Evolutionary conservation across 30 jellyfish, hydroid and myxozoan genomes (phyloP), one percentile per base, ranked within the genome.

Genomic region (Turritopsis rubra): DNA sequence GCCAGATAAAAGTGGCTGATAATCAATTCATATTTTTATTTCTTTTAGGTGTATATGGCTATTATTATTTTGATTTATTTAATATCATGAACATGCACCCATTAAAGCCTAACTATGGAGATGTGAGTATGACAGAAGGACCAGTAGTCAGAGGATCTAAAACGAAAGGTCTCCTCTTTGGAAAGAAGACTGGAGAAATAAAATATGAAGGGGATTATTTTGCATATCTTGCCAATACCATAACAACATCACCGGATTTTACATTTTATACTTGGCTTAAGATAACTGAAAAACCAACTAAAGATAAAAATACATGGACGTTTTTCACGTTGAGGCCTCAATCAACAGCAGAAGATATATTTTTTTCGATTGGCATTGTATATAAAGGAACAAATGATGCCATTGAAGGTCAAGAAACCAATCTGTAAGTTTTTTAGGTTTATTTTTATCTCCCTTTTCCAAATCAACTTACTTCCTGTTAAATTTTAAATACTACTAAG

Each of bases 221-320:
- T 80, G 87, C 87, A 53, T 80, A 41, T 28, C 54, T 80, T 23
- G 65, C 76, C n/a, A 75, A 80, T 54, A 80, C 79, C 21, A 65
- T 80, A 17, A 28, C 87, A 8, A 53, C 83, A 16, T 80, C 87
- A 52, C n/a, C 54, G 20, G 87, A 80, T 26, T 52, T 80, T 18
- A 80, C 87, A 54, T 80, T 80, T 80, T 41, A 75, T 22, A 80
- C 87, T 1, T 16, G 16, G 20, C 66, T 80, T 1, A 80, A 80
- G 28, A 80, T 52, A 52, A 53, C 87, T 52, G 60, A 28, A 18
- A 22, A 65, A 26, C 84, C 84, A 76, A 53, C 54, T 1, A 27
- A 68, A 1, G 80, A 53, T 80, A 41, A 68, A 23, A 41, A 41
- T 5, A 41, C 60, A 41, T 41, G 60, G 60, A 41, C 60, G 9